Percentiles rank a stretch among this genome's conserved stretches.
These are phyloP conservation scores for Reticulitermes lucifugus DNA, from an alignment of 2,888 invertebrate genomes.

Conservation along the genomic window DNA sequence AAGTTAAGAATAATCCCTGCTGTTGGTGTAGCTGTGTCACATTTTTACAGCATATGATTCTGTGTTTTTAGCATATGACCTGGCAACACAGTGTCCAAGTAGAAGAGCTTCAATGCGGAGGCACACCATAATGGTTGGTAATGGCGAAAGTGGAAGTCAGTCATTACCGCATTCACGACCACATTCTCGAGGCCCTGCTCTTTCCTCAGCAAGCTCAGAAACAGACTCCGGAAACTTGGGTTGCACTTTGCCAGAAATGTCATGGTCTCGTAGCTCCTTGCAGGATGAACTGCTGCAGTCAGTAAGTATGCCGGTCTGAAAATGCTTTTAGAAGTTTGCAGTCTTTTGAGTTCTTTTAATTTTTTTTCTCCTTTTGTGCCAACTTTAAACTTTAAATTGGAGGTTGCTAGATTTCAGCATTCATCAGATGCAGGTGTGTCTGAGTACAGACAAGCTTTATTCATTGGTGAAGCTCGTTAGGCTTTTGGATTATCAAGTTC, in stretches of 20 bases:
- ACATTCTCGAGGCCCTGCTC: constrained; percentile 58
- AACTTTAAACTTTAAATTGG: too few relatives aligned
- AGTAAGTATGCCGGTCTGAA: constrained; percentile 63
- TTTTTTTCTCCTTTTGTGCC: too few relatives aligned
- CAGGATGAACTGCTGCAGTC: constrained; percentile 77
- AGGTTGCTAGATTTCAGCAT: too few relatives aligned
- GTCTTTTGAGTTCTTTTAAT: too few relatives aligned
- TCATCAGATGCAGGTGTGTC: too few relatives aligned
- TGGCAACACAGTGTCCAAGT: constrained; percentile 84
- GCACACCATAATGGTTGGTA: constrained; percentile 75
- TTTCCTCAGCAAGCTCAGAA: constrained; percentile 50
- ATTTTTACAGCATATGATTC: not conserved
- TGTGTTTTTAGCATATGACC: constrained; percentile 76
- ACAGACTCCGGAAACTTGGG: constrained; percentile 65
- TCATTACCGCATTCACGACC: constrained; percentile 80
- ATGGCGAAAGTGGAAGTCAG: constrained; percentile 62
- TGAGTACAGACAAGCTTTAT: too few relatives aligned
- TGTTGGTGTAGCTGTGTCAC: too few relatives aligned
- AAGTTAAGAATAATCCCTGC: too few relatives aligned
- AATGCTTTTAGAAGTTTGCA: too few relatives aligned
- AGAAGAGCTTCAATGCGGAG: constrained; percentile 76
- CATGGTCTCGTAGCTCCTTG: constrained; percentile 74
- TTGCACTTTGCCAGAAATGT: constrained; percentile 65
- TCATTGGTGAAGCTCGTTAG: too few relatives aligned
- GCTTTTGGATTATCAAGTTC: too few relatives aligned